These are phyloP conservation scores for Actinia equina DNA, from an alignment of 64 coral and sea anemone genomes.

Conservation along the genomic window DNA sequence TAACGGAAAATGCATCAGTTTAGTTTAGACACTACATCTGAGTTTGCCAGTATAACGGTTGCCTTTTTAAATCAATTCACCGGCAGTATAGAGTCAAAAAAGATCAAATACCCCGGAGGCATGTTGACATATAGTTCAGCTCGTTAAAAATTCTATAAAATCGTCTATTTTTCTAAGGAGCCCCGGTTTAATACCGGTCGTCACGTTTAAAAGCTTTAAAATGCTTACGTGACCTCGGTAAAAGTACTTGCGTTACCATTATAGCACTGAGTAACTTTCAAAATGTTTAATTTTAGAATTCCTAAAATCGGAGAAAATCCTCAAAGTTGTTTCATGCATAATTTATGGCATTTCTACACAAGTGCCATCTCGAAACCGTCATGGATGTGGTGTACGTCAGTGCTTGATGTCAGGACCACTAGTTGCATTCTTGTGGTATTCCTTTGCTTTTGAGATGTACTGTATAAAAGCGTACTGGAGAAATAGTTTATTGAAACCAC, in stretches of 20 bases:
- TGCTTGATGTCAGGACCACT: constrained; percentile 10
- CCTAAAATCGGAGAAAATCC: constrained; percentile 43
- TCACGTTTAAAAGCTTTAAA: too few species aligned
- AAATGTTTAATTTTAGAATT: not conserved
- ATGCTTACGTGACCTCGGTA: too few species aligned
- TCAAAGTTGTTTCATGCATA: constrained; percentile 20
- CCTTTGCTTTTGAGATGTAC: constrained; percentile 65
- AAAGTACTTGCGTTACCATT: not conserved
- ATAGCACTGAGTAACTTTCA: not conserved
- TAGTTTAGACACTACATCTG: too few species aligned
- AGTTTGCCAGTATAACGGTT: too few species aligned
- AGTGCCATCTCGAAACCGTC: not conserved
- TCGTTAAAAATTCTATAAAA: too few species aligned
- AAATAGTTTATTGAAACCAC: constrained; percentile 2
- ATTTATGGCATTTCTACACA: constrained; percentile 49
- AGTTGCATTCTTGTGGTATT: constrained; percentile 34
- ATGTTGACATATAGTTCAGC: too few species aligned
- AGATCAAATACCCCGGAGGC: too few species aligned
- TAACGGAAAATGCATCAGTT: too few species aligned
- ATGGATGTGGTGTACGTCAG: not conserved
- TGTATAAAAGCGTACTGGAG: constrained; percentile 50
- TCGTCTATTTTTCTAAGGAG: too few species aligned
- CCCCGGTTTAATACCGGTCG: too few species aligned
- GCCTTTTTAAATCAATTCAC: too few species aligned
- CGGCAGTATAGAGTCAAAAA: too few species aligned